Base-by-base conservation (phyloP, 1,140 invertebrate genomes). In the Aphelenchoides besseyi region DNA sequence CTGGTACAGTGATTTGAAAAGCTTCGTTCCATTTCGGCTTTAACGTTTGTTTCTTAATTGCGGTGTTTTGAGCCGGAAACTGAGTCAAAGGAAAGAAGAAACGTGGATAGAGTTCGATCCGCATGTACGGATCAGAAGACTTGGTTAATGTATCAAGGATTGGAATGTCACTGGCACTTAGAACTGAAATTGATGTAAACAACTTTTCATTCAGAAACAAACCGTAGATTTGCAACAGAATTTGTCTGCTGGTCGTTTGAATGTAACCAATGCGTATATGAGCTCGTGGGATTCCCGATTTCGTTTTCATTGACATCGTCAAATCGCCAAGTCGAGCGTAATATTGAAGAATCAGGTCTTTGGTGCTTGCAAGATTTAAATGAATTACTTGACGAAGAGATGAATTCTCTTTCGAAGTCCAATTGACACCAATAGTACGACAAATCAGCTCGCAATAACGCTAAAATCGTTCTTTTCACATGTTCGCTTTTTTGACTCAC, bases 21-120 rank as follows among this genome's bases (percentile, higher is more conserved):
- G 52, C 29, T 29, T 75, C 36, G 59, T 74, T 66, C 74, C 74
- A 75, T 67, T 67, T 63, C 26, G 74, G 74, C 37, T 78, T 78
- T 2, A 75, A 26, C 23, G 55, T 78, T 55, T 75, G 70, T 61
- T 63, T 64, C 55, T 78, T 78, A 5, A 62, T 78, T 16, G 55
- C 62, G 18, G 71, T 75, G 3, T 53, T 79, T 26, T 55, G 35
- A 48, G 74, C 71, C 2, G 74, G 74, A 32, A 23, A 78, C 26
- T 75, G 30, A 26, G 52, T 1, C 1, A 75, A 26, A 0, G 74
- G 69, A 61, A 75, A 75, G 1, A 75, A 41, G n/a, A 23, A 48
- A 29, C 69, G 32, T 3, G 74, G 74, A 59, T 78, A 73, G 12
- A 75, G 53, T 37, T 75, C 74, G 3, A 75, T 26, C 18, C 74